Conservation (phyloP, 2,797 vertebrate genomes). For the Bradypodion ventrale region DNA sequence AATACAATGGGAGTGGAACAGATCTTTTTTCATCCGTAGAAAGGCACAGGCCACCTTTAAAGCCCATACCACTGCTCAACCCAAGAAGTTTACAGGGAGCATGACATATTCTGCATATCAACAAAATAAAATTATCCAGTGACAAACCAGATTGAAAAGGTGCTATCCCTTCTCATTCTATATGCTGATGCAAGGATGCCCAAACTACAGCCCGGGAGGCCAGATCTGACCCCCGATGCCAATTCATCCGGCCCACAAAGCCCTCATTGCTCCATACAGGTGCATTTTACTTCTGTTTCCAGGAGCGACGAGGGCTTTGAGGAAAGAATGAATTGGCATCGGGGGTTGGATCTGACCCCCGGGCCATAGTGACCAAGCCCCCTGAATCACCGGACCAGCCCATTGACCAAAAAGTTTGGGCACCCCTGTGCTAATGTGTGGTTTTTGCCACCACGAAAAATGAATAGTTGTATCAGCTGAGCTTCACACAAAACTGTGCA, state of each 20-base stretch:
- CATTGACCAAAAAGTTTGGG: too few species aligned
- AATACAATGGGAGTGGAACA: rapidly evolving
- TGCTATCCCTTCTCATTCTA: neutral
- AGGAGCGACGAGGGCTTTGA: too few species aligned
- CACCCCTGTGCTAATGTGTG: neutral
- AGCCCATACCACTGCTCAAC: neutral
- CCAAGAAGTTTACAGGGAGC: neutral
- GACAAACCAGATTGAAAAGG: neutral
- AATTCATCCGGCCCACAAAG: too few species aligned
- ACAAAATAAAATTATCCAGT: neutral
- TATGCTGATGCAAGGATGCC: too few species aligned
- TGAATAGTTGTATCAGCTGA: neutral
- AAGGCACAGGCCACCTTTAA: conserved; percentile 5
- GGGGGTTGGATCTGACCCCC: too few species aligned
- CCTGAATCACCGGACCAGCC: too few species aligned
- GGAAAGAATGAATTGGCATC: too few species aligned
- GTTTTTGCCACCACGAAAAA: neutral
- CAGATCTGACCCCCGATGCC: too few species aligned
- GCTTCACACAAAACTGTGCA: neutral
- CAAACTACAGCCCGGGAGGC: too few species aligned
- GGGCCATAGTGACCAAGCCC: too few species aligned
- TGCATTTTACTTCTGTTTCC: too few species aligned
- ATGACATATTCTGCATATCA: neutral
- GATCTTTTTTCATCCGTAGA: neutral
- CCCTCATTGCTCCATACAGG: too few species aligned